Base-by-base conservation (phyloP, 1,140 invertebrate genomes). In the Bombyx mori region DNA sequence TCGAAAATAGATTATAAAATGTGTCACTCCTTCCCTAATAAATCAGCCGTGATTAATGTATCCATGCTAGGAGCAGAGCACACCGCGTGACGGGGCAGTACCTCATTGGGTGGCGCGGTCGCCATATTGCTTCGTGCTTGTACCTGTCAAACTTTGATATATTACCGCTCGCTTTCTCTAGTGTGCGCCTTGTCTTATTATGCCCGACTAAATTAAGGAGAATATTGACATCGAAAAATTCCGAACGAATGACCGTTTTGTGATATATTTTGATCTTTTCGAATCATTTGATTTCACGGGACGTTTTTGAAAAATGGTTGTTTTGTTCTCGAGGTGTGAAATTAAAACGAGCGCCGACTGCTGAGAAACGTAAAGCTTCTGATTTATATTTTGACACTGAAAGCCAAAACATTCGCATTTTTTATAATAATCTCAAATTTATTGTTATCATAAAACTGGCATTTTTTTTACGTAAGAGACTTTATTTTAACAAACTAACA, bases 1-100 rank as follows among this genome's bases (percentile, higher is more conserved):
- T 84, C 83, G 74, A 85, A 85, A 87, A 87, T 85, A 85, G 84
- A 84, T 79, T 79, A 85, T 84, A 84, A 83, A 82, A 83, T 84
- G 79, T 86, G 82, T 85, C 83, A 87, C 83, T 82, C 82, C 79
- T 86, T 80, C 78, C 71, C 58, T 73, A 75, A 84, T 85, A 85
- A 85, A 87, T 87, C 83, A 84, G 71, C 52, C 63, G 77, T 85
- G 82, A 87, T 87, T 81, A 85, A 87, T 82, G 82, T 75, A 70
- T 61, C 61, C 64, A 66, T 73, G 73, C 75, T 76, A 76, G 74
- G 71, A 79, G 68, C 75, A 75, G 66, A 75, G 68, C 76, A 70
- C 68, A 70, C 74, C 69, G 75, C 73, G 80, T 87, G 84, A 87
- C 84, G 78, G 70, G 71, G 77, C 79, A 69, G 70, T 73, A 61